Percentiles rank a stretch among this genome's conserved stretches.
Conservation (phyloP, 2,888 invertebrate species). For the Pterobdella sp. region DNA sequence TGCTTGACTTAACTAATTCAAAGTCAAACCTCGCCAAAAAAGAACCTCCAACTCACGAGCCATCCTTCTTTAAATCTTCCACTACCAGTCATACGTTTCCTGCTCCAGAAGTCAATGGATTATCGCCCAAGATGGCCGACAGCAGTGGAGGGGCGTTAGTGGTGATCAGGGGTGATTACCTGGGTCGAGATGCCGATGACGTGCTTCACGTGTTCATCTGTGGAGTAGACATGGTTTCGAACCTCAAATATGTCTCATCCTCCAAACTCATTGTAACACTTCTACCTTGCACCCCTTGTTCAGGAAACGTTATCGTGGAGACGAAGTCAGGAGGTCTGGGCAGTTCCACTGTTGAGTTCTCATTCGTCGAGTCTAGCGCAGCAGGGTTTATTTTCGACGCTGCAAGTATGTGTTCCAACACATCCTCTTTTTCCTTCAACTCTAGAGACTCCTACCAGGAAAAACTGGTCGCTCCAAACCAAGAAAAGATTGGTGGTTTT, state of each 20-base stretch:
- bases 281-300: slow-evolving; percentile 42
- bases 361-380: slow-evolving; percentile 26
- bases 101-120: slow-evolving; percentile 42
- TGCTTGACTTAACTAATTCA: slow-evolving; percentile 17
- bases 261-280: slow-evolving; percentile 43
- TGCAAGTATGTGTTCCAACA: too few relatives aligned
- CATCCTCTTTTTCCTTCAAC: too few relatives aligned
- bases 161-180: slow-evolving; percentile 44
- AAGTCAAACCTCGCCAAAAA: neutral
- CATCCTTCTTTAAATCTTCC: neutral
- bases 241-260: slow-evolving; percentile 45
- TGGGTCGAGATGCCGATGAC: slow-evolving; percentile 45
- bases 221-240: slow-evolving; percentile 44
- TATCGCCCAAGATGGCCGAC: slow-evolving; percentile 43
- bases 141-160: slow-evolving; percentile 44
- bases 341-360: slow-evolving; percentile 29
- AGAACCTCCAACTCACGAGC: neutral
- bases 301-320: slow-evolving; percentile 45
- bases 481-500: too few relatives aligned
- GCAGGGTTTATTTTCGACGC: too few relatives aligned
- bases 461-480: too few relatives aligned
- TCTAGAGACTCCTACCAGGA: too few relatives aligned
- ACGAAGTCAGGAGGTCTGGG: slow-evolving; percentile 46
- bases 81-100: neutral
- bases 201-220: slow-evolving; percentile 45